Percentiles rank a stretch among this genome's conserved stretches.
phyloP scores from a whole-genome alignment of 2,797 vertebrate species.

The Chaetophractus vellerosus region DNA sequence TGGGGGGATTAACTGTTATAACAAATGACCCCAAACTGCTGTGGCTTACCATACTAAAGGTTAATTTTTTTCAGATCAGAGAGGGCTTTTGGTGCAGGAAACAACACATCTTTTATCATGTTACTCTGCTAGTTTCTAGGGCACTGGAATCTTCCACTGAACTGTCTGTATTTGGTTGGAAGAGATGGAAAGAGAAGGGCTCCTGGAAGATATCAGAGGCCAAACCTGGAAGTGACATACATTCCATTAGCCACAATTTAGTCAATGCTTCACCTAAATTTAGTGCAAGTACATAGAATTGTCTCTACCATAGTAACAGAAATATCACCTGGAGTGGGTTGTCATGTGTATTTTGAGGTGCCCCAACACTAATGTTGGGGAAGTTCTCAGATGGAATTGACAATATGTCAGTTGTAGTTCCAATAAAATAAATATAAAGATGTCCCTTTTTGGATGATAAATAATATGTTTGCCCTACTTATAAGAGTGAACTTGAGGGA shows the following conservation, averaged over 20 bases:
- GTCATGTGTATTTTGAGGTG: background rate
- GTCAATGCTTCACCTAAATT: background rate
- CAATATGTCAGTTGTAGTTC: background rate
- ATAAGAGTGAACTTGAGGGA: background rate
- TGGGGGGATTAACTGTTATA: background rate
- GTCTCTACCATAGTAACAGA: background rate
- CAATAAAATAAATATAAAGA: background rate
- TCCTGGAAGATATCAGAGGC: background rate
- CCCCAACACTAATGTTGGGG: background rate
- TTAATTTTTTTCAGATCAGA: background rate
- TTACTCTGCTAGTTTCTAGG: background rate
- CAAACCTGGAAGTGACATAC: background rate
- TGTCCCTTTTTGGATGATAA: background rate
- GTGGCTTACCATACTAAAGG: background rate
- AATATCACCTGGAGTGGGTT: background rate
- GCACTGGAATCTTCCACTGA: background rate
- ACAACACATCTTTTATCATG: background rate
- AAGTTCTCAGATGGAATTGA: background rate
- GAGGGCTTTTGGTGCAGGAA: background rate
- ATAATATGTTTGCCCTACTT: background rate
- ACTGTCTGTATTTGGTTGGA: background rate
- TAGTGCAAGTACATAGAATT: background rate
- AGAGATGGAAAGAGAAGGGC: accelerated
- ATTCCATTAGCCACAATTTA: background rate
- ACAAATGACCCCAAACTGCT: background rate